Evolutionary conservation across 2,888 invertebrate genomes (phyloP), one percentile per base, ranked within the genome.

Genomic region (Neoscelio sp.): DNA sequence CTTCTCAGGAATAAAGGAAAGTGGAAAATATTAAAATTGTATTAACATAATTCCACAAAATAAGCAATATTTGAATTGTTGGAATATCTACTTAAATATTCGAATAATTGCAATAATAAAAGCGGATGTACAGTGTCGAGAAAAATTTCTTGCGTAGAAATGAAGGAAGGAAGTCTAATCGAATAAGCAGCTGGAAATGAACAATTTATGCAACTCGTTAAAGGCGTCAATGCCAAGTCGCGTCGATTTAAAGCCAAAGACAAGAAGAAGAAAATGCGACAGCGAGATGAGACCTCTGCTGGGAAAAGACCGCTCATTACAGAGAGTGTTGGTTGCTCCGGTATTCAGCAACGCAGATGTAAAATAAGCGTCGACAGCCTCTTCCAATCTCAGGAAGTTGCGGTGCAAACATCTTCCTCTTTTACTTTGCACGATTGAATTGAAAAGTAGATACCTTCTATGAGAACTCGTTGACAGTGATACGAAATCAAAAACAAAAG

Each of bases 301-400:
- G 52, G 23, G 35, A 44, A 46, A 56, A 54, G 54, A 33, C 44
- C 44, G 35, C 56, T 67, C 44, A 54, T 67, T 67, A 67, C 33
- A 12, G 44, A 44, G 40, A 67, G 54, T 56, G 64, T 15, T 20
- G 38, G 13, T 38, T n/a, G 13, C 20, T 33, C n/a, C 23, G 33
- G 18, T 64, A 48, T 35, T 48, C 17, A 35, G 17, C 13, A 38
- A 23, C 26, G 62, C 13, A 38, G 38, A 64, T 35, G 15, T 38
- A 20, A 48, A 48, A 48, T 26, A 15, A 20, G n/a, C 12, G 8
- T 28, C 18, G 15, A 10, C 44, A 7, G 20, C 5, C 44, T 13
- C 30, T 44, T 60, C 44, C 44, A 60, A 44, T 44, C 10, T 30
- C n/a, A n/a, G n/a, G n/a, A n/a, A n/a, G n/a, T n/a, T 7, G 1